These are phyloP conservation scores for Ormyrus labotus DNA, from an alignment of 2,888 invertebrate genomes.

Conservation along the genomic window DNA sequence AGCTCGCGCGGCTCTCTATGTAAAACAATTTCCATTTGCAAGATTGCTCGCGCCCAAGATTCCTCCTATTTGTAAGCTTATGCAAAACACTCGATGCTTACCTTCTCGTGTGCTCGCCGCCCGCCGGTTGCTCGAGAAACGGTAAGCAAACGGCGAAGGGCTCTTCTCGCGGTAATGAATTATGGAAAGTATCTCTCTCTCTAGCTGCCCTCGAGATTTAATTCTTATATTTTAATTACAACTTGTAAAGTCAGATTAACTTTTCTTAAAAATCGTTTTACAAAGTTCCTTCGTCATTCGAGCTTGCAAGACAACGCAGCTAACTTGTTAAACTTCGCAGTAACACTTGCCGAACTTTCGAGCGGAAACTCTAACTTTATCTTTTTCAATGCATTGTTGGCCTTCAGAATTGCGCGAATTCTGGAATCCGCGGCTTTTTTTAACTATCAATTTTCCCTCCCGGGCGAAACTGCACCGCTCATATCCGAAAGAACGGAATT, in stretches of 20 bases:
- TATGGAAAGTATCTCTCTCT: not conserved
- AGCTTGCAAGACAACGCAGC: conserved; percentile 1
- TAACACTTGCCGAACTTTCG: conserved; percentile 9
- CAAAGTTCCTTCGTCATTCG: not conserved
- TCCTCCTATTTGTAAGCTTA: conserved; percentile 15
- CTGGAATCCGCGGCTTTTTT: too few relatives aligned
- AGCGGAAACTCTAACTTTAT: conserved; percentile 18
- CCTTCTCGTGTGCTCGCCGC: not conserved
- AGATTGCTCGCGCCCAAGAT: conserved; percentile 35
- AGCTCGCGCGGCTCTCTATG: conserved; percentile 17
- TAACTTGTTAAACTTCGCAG: conserved; percentile 27
- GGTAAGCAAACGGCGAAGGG: not conserved
- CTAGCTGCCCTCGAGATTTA: too few relatives aligned
- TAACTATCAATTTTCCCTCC: too few relatives aligned
- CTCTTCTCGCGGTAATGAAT: not conserved
- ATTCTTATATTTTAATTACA: not conserved
- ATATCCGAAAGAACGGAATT: too few relatives aligned
- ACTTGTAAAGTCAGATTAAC: not conserved
- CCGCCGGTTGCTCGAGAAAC: too few relatives aligned
- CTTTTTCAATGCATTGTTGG: conserved; percentile 33
- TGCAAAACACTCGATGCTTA: conserved; percentile 26
- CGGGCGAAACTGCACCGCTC: too few relatives aligned
- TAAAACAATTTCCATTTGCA: conserved; percentile 50
- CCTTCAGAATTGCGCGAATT: too few relatives aligned
- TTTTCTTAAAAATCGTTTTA: not conserved